A percentile compares a stretch with the other conserved stretches of the same genome.
Evolutionary conservation across 2,113 vertebrate species (phyloP).

Genomic region (Seriola quinqueradiata): DNA sequence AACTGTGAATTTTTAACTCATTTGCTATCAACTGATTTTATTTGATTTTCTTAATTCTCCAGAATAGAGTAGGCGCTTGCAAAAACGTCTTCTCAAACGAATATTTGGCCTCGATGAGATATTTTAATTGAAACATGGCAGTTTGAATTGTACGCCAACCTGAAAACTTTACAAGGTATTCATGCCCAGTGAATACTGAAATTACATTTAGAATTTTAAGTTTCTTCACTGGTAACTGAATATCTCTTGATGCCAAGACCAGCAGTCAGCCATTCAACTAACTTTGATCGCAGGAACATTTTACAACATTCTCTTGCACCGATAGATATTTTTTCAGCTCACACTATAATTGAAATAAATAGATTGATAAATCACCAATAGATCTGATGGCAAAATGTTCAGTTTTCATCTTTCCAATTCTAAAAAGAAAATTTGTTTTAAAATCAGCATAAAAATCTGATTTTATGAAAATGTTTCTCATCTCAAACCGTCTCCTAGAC

Average conservation of each 20-base stretch:
- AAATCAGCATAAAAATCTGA: background rate
- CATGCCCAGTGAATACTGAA: constrained; percentile 23
- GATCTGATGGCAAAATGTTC: constrained; percentile 17
- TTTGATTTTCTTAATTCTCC: background rate
- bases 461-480: background rate
- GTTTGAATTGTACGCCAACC: background rate
- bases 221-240: background rate
- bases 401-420: background rate
- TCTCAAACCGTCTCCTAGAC: background rate
- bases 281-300: too few relatives aligned
- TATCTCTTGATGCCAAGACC: background rate
- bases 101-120: background rate
- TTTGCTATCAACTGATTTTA: background rate
- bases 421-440: background rate
- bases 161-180: constrained; percentile 13
- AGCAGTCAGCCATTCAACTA: too few relatives aligned
- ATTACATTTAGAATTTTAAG: constrained; percentile 4
- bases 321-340: background rate
- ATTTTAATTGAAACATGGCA: background rate
- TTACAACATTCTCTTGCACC: too few relatives aligned
- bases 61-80: background rate
- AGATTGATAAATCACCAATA: background rate
- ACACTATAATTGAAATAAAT: background rate
- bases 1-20: background rate
- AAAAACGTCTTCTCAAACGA: background rate